These are phyloP conservation scores for Microplitis demolitor DNA, from an alignment of 1,140 invertebrate genomes.

Conservation along the genomic window DNA sequence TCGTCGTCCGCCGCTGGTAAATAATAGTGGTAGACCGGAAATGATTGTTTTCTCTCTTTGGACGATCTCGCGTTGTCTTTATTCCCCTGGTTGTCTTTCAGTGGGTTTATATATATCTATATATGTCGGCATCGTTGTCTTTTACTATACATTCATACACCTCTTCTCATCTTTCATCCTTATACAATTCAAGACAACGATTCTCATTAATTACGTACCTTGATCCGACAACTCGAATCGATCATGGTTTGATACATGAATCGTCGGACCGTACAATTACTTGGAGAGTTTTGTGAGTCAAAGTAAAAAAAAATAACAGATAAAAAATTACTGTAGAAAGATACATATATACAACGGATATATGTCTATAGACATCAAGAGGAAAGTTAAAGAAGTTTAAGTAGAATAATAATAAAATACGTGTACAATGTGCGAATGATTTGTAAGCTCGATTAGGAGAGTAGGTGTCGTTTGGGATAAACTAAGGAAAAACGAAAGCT, in stretches of 20 bases:
- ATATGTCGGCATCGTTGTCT: background rate
- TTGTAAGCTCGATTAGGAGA: constrained; percentile 25
- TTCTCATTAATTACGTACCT: constrained; percentile 1
- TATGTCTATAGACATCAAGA: background rate
- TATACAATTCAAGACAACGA: constrained; percentile 1
- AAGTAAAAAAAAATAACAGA: background rate
- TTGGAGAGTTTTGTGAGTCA: background rate
- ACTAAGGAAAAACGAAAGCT: constrained; percentile 9
- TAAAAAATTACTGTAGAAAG: background rate
- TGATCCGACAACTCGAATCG: background rate
- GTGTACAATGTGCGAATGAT: too few species aligned
- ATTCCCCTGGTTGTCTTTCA: background rate
- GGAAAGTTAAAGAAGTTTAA: background rate
- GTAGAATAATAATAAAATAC: background rate
- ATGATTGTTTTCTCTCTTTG: background rate
- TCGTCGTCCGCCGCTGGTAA: background rate
- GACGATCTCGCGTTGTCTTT: background rate
- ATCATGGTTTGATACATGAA: constrained; percentile 7
- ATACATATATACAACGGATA: background rate
- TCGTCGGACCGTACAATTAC: constrained; percentile 1
- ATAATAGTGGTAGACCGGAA: background rate
- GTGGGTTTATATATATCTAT: background rate
- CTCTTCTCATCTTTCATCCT: background rate
- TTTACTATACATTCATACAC: background rate
- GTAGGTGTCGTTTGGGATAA: constrained; percentile 13